Conservation (phyloP, 2,888 invertebrate species). For the Hydrotaea cyrtoneurina region DNA sequence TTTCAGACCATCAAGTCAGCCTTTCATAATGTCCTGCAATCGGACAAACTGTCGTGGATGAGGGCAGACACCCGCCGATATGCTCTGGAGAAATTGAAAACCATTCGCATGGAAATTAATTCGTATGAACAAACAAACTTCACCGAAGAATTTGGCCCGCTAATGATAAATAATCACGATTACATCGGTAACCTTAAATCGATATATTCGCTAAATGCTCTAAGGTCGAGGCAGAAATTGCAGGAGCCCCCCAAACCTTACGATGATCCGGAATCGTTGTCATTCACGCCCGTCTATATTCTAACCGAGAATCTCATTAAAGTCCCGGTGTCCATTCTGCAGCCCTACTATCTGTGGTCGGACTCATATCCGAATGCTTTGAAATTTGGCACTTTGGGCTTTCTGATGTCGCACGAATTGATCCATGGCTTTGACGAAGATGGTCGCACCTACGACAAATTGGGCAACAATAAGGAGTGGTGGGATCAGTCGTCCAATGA, state of each 20-base stretch:
- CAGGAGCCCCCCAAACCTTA: slow-evolving; percentile 71
- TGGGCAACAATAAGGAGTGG: slow-evolving; percentile 72
- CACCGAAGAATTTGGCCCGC: slow-evolving; percentile 72
- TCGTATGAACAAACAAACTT: slow-evolving; percentile 72
- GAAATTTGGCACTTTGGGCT: slow-evolving; percentile 75
- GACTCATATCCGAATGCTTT: slow-evolving; percentile 74
- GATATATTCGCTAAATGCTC: slow-evolving; percentile 28
- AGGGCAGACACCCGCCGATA: slow-evolving; percentile 66
- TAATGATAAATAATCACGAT: slow-evolving; percentile 69
- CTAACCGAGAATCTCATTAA: slow-evolving; percentile 75
- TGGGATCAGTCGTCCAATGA: slow-evolving; percentile 75
- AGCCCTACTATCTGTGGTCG: slow-evolving; percentile 75
- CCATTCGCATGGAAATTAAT: slow-evolving; percentile 74
- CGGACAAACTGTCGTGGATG: slow-evolving; percentile 73
- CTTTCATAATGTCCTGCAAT: slow-evolving; percentile 70
- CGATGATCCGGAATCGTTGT: slow-evolving; percentile 69
- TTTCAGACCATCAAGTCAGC: slow-evolving; percentile 75
- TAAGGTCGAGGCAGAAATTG: slow-evolving; percentile 57
- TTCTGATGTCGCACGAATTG: slow-evolving; percentile 75
- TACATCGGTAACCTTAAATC: slow-evolving; percentile 71
- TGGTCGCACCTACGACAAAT: slow-evolving; percentile 73
- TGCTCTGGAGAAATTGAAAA: slow-evolving; percentile 73
- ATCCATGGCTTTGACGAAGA: slow-evolving; percentile 77
- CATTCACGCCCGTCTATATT: slow-evolving; percentile 75
- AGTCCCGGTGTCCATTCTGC: slow-evolving; percentile 75